A percentile compares a stretch with the other conserved stretches of the same genome.
phyloP scores from a whole-genome alignment of 2,888 invertebrate genomes.

The Spatulosminthurus flaviceps region DNA sequence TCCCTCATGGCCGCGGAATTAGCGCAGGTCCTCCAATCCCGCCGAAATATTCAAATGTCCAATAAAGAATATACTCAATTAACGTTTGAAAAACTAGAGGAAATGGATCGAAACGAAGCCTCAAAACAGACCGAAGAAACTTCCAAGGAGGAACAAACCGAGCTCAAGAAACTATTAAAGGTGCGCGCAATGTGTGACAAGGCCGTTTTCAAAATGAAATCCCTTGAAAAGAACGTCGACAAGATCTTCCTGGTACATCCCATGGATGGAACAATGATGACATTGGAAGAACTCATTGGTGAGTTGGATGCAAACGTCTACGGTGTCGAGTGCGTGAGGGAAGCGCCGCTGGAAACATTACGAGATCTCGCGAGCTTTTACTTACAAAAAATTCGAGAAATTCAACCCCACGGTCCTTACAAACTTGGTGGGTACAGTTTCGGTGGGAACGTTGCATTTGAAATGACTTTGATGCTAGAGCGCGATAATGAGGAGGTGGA shows the following conservation, averaged over 20 bases:
- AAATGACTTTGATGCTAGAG: neutral
- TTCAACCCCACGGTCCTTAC: slow-evolving; percentile 1
- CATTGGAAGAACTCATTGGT: slow-evolving; percentile 77
- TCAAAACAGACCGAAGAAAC: too few relatives aligned
- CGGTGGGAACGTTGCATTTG: neutral
- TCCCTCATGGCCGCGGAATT: slow-evolving; percentile 98
- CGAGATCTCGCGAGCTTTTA: slow-evolving; percentile 78
- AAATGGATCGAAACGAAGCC: slow-evolving; percentile 66
- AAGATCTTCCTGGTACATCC: slow-evolving; percentile 76
- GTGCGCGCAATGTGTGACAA: neutral
- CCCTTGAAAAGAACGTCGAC: slow-evolving; percentile 62
- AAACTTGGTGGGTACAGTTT: neutral
- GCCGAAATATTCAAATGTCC: slow-evolving; percentile 85
- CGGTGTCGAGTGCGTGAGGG: slow-evolving; percentile 85
- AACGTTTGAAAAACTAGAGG: slow-evolving; percentile 75
- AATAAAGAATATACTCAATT: slow-evolving; percentile 85
- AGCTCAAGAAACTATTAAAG: neutral
- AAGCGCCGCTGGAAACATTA: slow-evolving; percentile 79
- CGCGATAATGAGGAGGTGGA: neutral
- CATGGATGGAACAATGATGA: slow-evolving; percentile 84
- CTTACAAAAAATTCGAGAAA: slow-evolving; percentile 65
- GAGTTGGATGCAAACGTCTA: slow-evolving; percentile 80
- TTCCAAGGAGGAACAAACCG: too few relatives aligned
- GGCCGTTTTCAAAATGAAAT: slow-evolving; percentile 73
- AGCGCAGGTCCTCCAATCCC: slow-evolving; percentile 88